Evolutionary conservation across 92 coral and sea anemone species (phyloP).

Genomic region (Zoanthus sociatus): DNA sequence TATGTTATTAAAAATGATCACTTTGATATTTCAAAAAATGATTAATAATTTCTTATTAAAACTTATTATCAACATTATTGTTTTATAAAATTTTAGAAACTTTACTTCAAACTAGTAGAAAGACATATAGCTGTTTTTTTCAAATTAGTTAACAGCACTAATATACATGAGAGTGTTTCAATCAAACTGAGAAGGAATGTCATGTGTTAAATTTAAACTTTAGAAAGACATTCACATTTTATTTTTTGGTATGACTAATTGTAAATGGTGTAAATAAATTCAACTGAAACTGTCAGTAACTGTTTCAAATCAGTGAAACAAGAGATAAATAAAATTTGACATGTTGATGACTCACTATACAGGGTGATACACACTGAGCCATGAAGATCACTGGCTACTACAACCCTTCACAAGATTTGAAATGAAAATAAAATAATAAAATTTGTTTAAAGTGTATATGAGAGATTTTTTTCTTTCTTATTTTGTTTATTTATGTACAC

Average conservation of each 20-base stretch:
- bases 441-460: not conserved
- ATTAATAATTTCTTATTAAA: not conserved
- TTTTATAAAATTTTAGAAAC: not conserved
- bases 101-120: not conserved
- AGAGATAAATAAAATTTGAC: not conserved
- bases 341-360: not conserved
- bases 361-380: not conserved
- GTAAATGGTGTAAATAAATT: slow-evolving; percentile 7
- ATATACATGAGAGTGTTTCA: not conserved
- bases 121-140: slow-evolving; percentile 6
- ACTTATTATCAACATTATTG: not conserved
- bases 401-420: slow-evolving; percentile 9
- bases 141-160: slow-evolving; percentile 6
- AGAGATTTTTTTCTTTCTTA: too few species aligned
- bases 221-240: slow-evolving; percentile 15
- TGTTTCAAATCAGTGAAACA: slow-evolving; percentile 3
- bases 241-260: not conserved
- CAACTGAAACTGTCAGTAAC: slow-evolving; percentile 2
- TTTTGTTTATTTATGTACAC: too few species aligned
- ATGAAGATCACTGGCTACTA: not conserved
- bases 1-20: slow-evolving; percentile 3
- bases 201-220: slow-evolving; percentile 25
- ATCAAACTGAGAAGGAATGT: slow-evolving; percentile 5
- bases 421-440: not conserved
- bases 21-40: slow-evolving; percentile 4